phyloP scores from a whole-genome alignment of 2,888 invertebrate genomes.

The Scaptomyza caliginosa region DNA sequence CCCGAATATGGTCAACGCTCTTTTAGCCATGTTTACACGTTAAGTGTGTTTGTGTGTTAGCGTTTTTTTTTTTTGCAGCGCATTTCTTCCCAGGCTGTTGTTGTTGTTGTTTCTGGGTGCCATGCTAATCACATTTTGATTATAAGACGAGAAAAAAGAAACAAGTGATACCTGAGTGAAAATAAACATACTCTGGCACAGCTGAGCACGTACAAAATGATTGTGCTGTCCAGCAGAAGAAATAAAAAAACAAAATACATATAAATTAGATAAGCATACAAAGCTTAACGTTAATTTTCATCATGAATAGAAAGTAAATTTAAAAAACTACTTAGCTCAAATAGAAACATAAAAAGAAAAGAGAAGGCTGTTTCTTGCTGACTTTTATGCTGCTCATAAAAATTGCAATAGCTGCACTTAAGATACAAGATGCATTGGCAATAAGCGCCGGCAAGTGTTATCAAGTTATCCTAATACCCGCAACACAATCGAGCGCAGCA shows the following conservation, averaged over 20 bases:
- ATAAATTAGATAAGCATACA: background rate
- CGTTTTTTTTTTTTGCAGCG: constrained; percentile 33
- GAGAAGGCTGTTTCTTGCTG: no score
- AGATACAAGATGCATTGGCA: background rate
- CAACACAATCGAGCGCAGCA: constrained; percentile 42
- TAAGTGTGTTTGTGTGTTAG: constrained; percentile 79
- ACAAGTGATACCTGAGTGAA: constrained; percentile 29
- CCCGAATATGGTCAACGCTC: constrained; percentile 78
- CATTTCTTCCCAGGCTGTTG: constrained; percentile 64
- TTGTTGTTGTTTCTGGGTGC: constrained; percentile 41
- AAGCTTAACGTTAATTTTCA: background rate
- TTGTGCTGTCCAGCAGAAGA: background rate
- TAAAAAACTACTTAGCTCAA: background rate
- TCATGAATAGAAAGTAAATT: background rate
- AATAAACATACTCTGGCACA: constrained; percentile 23
- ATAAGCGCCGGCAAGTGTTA: constrained; percentile 18
- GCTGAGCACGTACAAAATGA: constrained; percentile 3
- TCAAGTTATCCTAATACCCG: constrained; percentile 41
- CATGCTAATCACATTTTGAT: constrained; percentile 79
- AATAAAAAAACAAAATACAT: background rate
- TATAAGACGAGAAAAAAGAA: constrained; percentile 51
- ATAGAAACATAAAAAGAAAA: background rate
- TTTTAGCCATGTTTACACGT: constrained; percentile 79
- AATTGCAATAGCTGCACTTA: background rate
- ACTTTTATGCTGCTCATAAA: constrained; percentile 2